These are phyloP conservation scores for Coendou prehensilis DNA, from an alignment of 2,797 vertebrate genomes.

Conservation along the genomic window DNA sequence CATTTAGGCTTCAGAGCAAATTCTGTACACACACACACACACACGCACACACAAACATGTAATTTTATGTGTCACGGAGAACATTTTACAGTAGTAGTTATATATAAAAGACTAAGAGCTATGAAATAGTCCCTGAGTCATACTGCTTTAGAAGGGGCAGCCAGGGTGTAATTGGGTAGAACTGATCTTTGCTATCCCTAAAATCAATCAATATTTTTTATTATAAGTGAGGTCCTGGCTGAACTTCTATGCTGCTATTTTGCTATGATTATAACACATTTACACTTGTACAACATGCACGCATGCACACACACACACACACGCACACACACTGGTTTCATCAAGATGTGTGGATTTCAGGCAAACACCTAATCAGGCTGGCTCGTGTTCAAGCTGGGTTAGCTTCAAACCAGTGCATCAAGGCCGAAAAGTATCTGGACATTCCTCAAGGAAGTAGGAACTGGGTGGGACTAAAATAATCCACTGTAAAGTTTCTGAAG, in stretches of 20 bases:
- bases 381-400: not conserved
- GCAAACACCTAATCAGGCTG: constrained; percentile 28
- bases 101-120: constrained; percentile 15
- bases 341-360: not conserved
- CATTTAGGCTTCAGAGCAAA: not conserved
- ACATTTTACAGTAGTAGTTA: constrained; percentile 44
- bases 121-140: constrained; percentile 71
- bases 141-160: constrained; percentile 31
- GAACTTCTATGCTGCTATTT: not conserved
- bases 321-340: not conserved
- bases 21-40: not conserved
- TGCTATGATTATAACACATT: constrained; percentile 8
- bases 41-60: fast-evolving
- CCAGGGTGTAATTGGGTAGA: constrained; percentile 80
- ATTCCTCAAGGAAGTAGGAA: constrained; percentile 22
- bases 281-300: not conserved
- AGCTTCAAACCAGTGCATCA: not conserved
- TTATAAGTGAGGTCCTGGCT: constrained; percentile 53
- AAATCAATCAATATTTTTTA: constrained; percentile 83
- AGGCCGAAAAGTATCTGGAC: not conserved
- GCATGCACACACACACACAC: not conserved
- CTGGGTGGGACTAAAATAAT: not conserved
- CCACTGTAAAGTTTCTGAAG: not conserved
- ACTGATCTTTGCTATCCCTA: constrained; percentile 82
- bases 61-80: not conserved